Percentiles rank a stretch among this genome's conserved stretches.
Conservation (phyloP, 1,140 invertebrate species). For the Nasonia longicornis region DNA sequence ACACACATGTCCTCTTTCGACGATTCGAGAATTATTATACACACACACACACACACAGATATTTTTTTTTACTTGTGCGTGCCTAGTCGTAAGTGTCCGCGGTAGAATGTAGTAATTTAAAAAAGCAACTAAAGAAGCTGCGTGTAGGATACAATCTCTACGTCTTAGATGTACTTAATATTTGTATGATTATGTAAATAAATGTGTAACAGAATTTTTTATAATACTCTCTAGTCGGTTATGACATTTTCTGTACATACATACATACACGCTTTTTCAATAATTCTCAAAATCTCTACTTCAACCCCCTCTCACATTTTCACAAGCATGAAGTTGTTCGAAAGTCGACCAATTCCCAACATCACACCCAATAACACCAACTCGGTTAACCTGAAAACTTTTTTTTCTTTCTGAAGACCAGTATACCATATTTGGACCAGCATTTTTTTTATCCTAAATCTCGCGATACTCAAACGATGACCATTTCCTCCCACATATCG, state of each 20-base stretch:
- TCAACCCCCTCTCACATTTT: neutral
- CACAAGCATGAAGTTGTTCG: neutral
- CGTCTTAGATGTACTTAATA: conserved; percentile 37
- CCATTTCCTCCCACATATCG: neutral
- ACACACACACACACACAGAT: neutral
- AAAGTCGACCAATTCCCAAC: neutral
- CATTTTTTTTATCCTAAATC: neutral
- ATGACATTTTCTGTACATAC: too few species aligned
- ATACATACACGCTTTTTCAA: too few species aligned
- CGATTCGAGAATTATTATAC: neutral
- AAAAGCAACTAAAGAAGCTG: neutral
- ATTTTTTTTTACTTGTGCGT: neutral
- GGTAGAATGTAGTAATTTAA: neutral
- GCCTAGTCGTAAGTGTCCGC: neutral
- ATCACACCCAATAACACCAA: neutral
- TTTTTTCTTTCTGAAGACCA: neutral
- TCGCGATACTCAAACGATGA: neutral
- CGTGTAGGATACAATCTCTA: neutral
- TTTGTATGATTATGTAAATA: conserved; percentile 40
- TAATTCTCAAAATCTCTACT: too few species aligned
- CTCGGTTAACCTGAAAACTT: neutral
- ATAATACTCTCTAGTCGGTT: neutral
- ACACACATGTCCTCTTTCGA: neutral
- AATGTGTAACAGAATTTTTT: conserved; percentile 13
- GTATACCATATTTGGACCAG: too few species aligned